phyloP scores from a whole-genome alignment of 2,797 vertebrate genomes.

The Lithobates sylvaticus region DNA sequence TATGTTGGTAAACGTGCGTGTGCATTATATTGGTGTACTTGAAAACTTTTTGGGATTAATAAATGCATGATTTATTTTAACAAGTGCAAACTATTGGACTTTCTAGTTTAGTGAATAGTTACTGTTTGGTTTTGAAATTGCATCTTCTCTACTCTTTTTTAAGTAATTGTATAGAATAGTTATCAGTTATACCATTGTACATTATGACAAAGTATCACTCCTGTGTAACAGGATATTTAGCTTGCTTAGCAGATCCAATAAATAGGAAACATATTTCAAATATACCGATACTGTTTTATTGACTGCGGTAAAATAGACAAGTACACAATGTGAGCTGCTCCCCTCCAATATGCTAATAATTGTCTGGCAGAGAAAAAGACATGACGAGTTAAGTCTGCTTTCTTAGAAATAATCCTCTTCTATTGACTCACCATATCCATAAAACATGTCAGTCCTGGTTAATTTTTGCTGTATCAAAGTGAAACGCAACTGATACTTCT shows the following conservation, averaged over 20 bases:
- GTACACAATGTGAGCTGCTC: neutral
- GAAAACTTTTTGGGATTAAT: too few species aligned
- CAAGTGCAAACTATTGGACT: neutral
- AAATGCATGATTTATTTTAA: too few species aligned
- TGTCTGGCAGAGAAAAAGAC: constrained; percentile 11
- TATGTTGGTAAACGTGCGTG: too few species aligned
- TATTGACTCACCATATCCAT: constrained; percentile 42
- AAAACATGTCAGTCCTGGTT: constrained; percentile 43
- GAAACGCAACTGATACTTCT: constrained; percentile 32
- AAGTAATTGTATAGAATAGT: neutral
- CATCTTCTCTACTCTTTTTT: too few species aligned
- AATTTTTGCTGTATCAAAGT: constrained; percentile 40
- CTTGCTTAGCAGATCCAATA: neutral
- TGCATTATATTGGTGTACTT: too few species aligned
- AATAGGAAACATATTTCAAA: neutral
- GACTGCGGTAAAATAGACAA: neutral
- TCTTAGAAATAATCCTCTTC: constrained; percentile 41
- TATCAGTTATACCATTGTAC: neutral
- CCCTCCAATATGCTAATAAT: constrained; percentile 43
- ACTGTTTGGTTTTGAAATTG: neutral
- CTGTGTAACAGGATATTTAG: neutral
- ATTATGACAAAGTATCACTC: neutral
- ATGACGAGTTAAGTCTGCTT: constrained; percentile 16
- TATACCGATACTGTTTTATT: neutral
- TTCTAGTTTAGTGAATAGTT: neutral